phyloP scores from a whole-genome alignment of 2,113 vertebrate species.

The Astatotilapia flaviijosephi region DNA sequence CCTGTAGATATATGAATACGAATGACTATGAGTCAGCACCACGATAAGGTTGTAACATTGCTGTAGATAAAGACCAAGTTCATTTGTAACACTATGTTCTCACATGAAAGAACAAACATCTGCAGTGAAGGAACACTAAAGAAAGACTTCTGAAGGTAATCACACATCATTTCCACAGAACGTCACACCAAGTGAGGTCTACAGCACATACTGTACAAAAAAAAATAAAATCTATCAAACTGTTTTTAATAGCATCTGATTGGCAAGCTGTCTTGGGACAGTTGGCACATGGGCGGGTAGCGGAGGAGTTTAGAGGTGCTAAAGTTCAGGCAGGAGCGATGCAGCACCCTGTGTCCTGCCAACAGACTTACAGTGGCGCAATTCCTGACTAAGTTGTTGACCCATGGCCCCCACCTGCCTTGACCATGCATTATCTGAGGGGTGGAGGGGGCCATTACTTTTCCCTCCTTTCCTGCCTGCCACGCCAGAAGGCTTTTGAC shows the following conservation, averaged over 20 bases:
- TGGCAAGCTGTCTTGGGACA: slow-evolving; percentile 73
- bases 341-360: slow-evolving; percentile 68
- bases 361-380: slow-evolving; percentile 64
- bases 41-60: not conserved
- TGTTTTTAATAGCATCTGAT: slow-evolving; percentile 69
- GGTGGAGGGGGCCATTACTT: slow-evolving; percentile 31
- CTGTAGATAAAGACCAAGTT: not conserved
- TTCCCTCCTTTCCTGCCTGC: slow-evolving; percentile 44
- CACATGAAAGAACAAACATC: not conserved
- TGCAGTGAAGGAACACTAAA: not conserved
- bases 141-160: not conserved
- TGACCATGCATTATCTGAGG: slow-evolving; percentile 56
- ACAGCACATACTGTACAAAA: slow-evolving; percentile 41
- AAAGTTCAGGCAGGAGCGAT: slow-evolving; percentile 73
- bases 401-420: slow-evolving; percentile 71
- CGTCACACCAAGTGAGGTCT: slow-evolving; percentile 4
- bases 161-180: not conserved
- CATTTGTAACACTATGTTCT: not conserved
- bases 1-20: not conserved
- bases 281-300: slow-evolving; percentile 76
- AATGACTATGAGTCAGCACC: not conserved
- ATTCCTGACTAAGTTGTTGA: slow-evolving; percentile 72
- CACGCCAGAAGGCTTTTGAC: slow-evolving; percentile 76
- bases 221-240: slow-evolving; percentile 44
- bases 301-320: slow-evolving; percentile 75